Percentiles rank a stretch among this genome's conserved stretches.
phyloP scores from a whole-genome alignment of 2,113 vertebrate genomes.

The Benitochromis conjunctus region DNA sequence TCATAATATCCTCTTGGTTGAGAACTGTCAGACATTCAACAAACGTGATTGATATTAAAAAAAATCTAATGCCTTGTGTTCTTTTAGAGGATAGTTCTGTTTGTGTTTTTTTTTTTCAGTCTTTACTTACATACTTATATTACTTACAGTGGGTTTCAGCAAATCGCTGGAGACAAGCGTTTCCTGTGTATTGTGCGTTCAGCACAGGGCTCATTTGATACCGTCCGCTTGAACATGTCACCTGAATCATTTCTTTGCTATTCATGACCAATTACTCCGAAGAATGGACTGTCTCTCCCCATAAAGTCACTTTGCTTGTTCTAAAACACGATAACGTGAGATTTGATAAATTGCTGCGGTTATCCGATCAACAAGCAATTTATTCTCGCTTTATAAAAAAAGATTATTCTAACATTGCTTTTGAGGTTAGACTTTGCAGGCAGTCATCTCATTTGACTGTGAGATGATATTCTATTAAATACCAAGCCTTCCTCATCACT shows the following conservation, averaged over 20 bases:
- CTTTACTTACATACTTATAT: not conserved
- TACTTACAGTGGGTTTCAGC: not conserved
- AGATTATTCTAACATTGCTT: not conserved
- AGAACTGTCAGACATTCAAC: not conserved
- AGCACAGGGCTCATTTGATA: not conserved
- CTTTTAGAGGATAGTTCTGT: not conserved
- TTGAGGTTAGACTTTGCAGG: not conserved
- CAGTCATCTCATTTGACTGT: conserved; percentile 7
- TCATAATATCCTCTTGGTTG: not conserved
- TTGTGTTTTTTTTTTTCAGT: not conserved
- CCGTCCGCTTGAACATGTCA: not conserved
- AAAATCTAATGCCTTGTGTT: not conserved
- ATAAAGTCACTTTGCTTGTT: not conserved
- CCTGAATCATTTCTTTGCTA: not conserved
- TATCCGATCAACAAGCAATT: conserved; percentile 4
- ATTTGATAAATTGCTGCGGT: conserved; percentile 10
- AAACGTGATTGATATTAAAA: not conserved
- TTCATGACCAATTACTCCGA: not conserved
- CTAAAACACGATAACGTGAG: not conserved
- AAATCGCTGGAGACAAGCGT: not conserved
- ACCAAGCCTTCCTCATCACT: conserved; percentile 19
- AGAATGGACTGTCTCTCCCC: not conserved
- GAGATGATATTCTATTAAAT: conserved; percentile 32
- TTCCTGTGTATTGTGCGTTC: not conserved
- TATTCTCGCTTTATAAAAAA: not conserved